A percentile compares a stretch with the other conserved stretches of the same genome.
Evolutionary conservation across 2,113 vertebrate genomes (phyloP).

Genomic region (Nanorana parkeri): DNA sequence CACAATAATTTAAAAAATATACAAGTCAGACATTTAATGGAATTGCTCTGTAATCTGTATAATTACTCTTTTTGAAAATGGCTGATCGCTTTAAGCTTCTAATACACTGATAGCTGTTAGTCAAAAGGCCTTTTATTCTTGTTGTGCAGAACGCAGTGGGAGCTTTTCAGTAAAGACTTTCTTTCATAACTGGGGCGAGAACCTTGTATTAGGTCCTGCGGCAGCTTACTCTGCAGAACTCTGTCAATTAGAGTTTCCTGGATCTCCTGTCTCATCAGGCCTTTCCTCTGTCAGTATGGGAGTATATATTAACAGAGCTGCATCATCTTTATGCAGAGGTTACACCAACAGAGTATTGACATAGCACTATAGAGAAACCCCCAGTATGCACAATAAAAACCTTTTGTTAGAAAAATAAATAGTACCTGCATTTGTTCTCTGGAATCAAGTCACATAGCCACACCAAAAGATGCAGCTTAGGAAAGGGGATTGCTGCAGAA

Average conservation of each 20-base stretch:
- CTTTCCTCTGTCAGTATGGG: neutral
- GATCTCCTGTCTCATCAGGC: conserved; percentile 15
- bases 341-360: no score
- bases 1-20: conserved; percentile 1
- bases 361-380: no score
- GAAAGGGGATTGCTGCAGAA: no score
- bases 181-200: neutral
- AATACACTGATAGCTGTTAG: conserved; percentile 23
- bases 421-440: no score
- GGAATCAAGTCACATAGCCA: no score
- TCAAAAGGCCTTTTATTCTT: conserved; percentile 30
- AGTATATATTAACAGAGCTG: neutral
- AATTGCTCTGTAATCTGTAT: conserved; percentile 30
- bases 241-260: conserved; percentile 4
- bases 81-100: conserved; percentile 27
- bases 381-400: no score
- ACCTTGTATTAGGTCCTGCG: conserved; percentile 17
- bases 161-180: neutral
- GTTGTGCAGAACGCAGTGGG: conserved; percentile 6
- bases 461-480: no score
- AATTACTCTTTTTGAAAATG: conserved; percentile 19
- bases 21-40: conserved; percentile 28
- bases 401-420: no score
- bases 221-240: neutral
- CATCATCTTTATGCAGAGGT: no score